Base-by-base conservation (phyloP, 2,113 vertebrate genomes). In the Gymnarchus niloticus region DNA sequence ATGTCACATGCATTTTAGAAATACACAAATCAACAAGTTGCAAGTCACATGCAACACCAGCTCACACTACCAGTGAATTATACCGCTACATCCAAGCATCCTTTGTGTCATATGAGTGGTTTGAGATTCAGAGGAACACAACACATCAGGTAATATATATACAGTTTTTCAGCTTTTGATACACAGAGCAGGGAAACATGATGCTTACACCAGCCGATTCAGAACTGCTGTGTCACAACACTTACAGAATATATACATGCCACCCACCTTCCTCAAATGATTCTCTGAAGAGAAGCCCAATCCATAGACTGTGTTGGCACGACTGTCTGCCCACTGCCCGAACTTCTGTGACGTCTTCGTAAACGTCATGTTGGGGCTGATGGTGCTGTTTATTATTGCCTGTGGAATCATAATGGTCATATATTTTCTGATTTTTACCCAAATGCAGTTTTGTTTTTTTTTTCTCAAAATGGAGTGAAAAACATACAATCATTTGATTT, bases 371-470 rank as follows among this genome's bases (percentile, higher is more conserved):
- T 99, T 99, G 91, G 98, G 97, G 88, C 97, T 99, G 94, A 99
- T 99, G 91, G 98, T 99, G 95, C 98, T 99, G 93, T 99, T 99
- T 94, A 99, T 99, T 97, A 99, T 99, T 96, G 98, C 98, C 98
- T 99, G 92, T n/a, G 91, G 94, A 56, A 78, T 87, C 23, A 93
- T 90, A 93, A 87, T 76, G 85, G 84, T 41, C 59, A 37, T 76
- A 87, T n/a, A 88, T 81, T 89, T 41, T 78, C 90, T 85, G 46
- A 80, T 56, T 6, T 76, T 6, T 56, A 33, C 54, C 9, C 37
- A 61, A 73, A 56, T 37, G 33, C 3, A 5, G 23, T 59, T 41
- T 17, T 61, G 12, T 54, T 54, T 14, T 7, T 61, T 23, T n/a
- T 61, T 61, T 23, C 57, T 61, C n/a, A 25, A n/a, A 3, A 9